phyloP scores from a whole-genome alignment of 2,888 invertebrate species.

The Sminthurinus aureus region DNA sequence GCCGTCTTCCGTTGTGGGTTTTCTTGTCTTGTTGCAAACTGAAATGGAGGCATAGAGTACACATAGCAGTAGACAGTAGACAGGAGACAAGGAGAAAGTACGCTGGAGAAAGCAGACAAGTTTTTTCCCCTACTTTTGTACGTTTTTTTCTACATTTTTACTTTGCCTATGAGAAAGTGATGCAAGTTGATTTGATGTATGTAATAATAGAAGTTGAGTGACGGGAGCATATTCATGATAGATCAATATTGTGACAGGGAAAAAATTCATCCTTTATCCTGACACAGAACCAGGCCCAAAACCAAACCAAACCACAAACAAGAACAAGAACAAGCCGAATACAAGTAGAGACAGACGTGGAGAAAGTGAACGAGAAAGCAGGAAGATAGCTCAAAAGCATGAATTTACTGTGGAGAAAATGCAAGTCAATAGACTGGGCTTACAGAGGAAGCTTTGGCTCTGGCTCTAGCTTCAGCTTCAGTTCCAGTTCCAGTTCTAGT shows the following conservation, averaged over 20 bases:
- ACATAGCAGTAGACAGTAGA: not conserved
- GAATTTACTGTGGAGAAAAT: not conserved
- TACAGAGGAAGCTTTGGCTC: not conserved
- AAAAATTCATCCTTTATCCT: not conserved
- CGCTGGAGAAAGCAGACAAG: not conserved
- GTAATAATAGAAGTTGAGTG: slow-evolving; percentile 24
- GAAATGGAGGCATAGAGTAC: not conserved
- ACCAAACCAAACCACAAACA: not conserved
- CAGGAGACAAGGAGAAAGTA: not conserved
- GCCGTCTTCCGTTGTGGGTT: not conserved
- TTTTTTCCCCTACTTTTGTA: not conserved
- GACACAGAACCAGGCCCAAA: not conserved
- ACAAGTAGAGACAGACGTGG: not conserved
- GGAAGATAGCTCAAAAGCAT: no score
- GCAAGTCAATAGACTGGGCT: not conserved
- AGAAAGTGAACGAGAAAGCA: no score
- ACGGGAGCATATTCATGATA: slow-evolving; percentile 36
- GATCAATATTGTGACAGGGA: slow-evolving; percentile 22
- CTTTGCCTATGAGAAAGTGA: not conserved
- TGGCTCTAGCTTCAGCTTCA: no score
- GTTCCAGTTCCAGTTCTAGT: no score
- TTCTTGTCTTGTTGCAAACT: not conserved
- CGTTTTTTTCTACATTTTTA: no score
- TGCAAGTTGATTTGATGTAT: not conserved
- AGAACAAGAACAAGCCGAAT: not conserved